phyloP scores from a whole-genome alignment of 2,888 invertebrate genomes.

The Chloromyia formosa region DNA sequence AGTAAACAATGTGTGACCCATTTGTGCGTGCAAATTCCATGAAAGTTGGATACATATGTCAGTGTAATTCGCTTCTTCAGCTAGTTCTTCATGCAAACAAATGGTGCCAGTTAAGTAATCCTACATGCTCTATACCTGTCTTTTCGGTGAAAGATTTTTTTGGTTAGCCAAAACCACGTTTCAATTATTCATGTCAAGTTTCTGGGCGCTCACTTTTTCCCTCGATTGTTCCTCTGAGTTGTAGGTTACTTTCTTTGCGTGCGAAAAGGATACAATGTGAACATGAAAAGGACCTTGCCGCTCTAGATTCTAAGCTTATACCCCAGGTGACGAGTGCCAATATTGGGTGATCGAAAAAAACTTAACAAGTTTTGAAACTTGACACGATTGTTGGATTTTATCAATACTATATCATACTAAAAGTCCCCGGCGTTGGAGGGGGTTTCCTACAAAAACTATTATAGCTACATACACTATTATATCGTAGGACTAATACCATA shows the following conservation, averaged over 20 bases:
- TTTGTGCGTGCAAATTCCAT: background rate
- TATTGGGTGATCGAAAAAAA: too few species aligned
- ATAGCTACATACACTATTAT: too few species aligned
- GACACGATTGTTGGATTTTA: too few species aligned
- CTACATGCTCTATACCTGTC: background rate
- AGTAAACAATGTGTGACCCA: too few species aligned
- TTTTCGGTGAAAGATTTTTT: background rate
- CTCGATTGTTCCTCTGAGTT: background rate
- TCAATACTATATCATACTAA: too few species aligned
- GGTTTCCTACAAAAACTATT: too few species aligned
- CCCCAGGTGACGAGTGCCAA: too few species aligned
- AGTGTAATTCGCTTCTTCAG: too few species aligned
- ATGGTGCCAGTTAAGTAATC: background rate
- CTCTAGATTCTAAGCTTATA: too few species aligned
- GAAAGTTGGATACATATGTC: background rate
- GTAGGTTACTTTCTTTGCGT: background rate
- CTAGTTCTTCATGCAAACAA: background rate
- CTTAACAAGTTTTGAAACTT: too few species aligned
- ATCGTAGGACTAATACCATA: too few species aligned
- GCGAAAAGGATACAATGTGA: background rate
- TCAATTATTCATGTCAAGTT: background rate
- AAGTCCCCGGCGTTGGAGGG: too few species aligned
- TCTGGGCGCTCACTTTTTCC: background rate
- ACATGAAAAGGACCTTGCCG: background rate
- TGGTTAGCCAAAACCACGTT: background rate